Conservation (phyloP, 2,797 vertebrate species). For the Tragopan temminckii region DNA sequence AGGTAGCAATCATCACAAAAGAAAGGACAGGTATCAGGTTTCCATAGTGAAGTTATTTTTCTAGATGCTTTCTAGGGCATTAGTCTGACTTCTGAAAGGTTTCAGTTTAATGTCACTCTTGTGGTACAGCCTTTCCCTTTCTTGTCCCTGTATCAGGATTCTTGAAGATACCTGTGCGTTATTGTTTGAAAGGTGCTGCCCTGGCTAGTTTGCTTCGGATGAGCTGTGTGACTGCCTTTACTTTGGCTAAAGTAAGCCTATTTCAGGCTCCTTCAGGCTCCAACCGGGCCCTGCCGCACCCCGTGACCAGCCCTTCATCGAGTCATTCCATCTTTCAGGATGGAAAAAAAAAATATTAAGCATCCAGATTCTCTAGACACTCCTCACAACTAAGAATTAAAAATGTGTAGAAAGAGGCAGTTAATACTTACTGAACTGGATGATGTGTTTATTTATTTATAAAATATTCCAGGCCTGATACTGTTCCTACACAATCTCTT, state of each 20-base stretch:
- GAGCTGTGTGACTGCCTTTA: background rate
- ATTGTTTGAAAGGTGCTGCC: background rate
- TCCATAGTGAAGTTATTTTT: background rate
- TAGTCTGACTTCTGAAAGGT: background rate
- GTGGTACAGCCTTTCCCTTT: rapidly evolving
- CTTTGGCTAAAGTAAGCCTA: background rate
- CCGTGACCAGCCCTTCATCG: too few relatives aligned
- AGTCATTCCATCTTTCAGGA: background rate
- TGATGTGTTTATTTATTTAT: background rate
- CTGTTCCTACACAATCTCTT: background rate
- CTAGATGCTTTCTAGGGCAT: background rate
- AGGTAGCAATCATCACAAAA: background rate
- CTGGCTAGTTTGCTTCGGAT: background rate
- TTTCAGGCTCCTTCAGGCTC: too few relatives aligned
- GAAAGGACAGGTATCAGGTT: background rate
- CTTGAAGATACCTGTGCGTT: background rate
- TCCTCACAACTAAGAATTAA: background rate
- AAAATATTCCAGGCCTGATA: background rate
- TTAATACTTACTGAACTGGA: background rate
- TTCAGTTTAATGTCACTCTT: background rate
- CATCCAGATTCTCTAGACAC: constrained; percentile 4
- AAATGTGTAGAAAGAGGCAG: background rate
- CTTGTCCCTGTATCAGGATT: background rate
- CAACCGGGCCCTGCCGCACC: too few relatives aligned
- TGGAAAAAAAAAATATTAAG: background rate